Conservation (phyloP, 2,888 invertebrate species). For the Dione juno region DNA sequence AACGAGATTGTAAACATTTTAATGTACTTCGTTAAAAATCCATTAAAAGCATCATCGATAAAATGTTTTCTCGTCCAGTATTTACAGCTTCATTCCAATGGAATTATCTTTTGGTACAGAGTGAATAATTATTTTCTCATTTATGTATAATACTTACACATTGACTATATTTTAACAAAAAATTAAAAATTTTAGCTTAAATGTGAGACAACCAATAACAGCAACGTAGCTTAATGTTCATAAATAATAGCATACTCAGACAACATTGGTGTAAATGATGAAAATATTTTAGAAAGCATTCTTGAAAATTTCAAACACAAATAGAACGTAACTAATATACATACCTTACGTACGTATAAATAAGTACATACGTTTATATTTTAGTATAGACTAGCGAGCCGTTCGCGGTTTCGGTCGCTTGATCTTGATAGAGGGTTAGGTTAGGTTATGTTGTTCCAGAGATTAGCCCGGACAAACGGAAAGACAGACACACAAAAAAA, state of each 20-base stretch:
- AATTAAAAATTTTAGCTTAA: not conserved
- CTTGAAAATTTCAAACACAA: not conserved
- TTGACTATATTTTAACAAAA: too few species aligned
- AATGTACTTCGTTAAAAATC: conserved; percentile 39
- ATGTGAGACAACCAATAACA: not conserved
- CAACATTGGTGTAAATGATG: not conserved
- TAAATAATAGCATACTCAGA: not conserved
- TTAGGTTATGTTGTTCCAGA: too few species aligned
- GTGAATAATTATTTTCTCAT: conserved; percentile 39
- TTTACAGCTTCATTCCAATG: conserved; percentile 36
- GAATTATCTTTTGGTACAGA: conserved; percentile 35
- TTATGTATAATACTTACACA: conserved; percentile 32
- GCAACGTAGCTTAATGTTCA: not conserved
- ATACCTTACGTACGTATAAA: too few species aligned
- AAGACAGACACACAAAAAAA: too few species aligned
- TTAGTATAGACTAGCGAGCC: too few species aligned
- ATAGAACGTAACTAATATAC: too few species aligned
- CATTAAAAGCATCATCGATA: conserved; percentile 40
- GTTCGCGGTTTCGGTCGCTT: too few species aligned
- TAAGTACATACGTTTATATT: too few species aligned
- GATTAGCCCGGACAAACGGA: too few species aligned
- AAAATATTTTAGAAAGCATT: not conserved
- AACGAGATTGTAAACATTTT: conserved; percentile 16
- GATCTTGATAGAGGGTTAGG: too few species aligned
- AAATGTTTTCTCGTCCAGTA: conserved; percentile 38